phyloP scores from a whole-genome alignment of 2,888 invertebrate species.

The Congeria kusceri region DNA sequence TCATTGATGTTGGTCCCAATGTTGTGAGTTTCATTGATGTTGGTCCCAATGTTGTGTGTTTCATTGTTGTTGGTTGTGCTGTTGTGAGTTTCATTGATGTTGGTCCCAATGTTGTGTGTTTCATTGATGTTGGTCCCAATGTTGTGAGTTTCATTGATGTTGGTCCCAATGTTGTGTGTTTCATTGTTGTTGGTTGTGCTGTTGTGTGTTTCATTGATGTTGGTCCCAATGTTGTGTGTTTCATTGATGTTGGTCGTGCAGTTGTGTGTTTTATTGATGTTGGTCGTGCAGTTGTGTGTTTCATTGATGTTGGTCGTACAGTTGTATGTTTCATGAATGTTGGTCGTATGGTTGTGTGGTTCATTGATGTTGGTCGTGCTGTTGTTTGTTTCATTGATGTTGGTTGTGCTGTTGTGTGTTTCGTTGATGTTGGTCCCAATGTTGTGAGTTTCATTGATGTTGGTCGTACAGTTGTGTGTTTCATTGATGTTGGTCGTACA shows the following conservation, averaged over 20 bases:
- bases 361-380: background rate
- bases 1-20: background rate
- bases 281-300: background rate
- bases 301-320: background rate
- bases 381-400: too few species aligned
- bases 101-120: background rate
- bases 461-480: background rate
- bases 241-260: background rate
- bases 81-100: background rate
- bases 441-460: slow-evolving; percentile 1
- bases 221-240: background rate
- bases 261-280: background rate
- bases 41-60: background rate
- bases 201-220: background rate
- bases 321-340: background rate
- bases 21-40: slow-evolving; percentile 1
- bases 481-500: background rate
- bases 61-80: background rate
- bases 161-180: too few species aligned
- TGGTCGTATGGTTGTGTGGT: background rate
- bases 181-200: background rate
- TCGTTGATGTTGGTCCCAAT: background rate
- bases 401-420: background rate
- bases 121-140: background rate
- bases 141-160: background rate